Conservation (phyloP, 2,888 invertebrate genomes). For the Nebria brevicollis region DNA sequence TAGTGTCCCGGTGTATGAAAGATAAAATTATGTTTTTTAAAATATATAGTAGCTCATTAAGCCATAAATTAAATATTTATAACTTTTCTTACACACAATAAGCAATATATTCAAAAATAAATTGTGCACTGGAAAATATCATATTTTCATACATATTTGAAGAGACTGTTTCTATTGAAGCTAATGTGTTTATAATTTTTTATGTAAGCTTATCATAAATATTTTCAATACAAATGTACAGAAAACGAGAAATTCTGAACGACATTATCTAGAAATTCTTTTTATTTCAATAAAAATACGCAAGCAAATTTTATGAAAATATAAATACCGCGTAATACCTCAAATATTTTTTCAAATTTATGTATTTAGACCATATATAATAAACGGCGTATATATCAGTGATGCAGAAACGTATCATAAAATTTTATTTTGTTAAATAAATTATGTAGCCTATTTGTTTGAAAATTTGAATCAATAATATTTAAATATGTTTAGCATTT, state of each 20-base stretch:
- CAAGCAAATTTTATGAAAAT: slow-evolving; percentile 22
- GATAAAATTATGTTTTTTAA: too few relatives aligned
- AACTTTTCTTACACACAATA: too few relatives aligned
- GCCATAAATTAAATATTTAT: too few relatives aligned
- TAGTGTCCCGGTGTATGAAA: too few relatives aligned
- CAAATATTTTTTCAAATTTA: neutral
- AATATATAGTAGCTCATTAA: too few relatives aligned
- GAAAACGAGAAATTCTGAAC: slow-evolving; percentile 22
- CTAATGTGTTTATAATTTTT: neutral
- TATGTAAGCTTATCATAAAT: neutral
- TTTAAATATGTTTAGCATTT: neutral
- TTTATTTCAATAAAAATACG: slow-evolving; percentile 23
- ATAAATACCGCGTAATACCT: neutral
- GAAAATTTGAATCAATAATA: neutral
- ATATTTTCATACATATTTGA: too few relatives aligned
- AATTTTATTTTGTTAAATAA: neutral
- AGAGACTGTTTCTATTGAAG: too few relatives aligned
- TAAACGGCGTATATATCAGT: neutral
- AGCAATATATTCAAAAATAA: too few relatives aligned
- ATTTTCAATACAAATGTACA: neutral
- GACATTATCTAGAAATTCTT: slow-evolving; percentile 35
- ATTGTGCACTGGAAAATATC: too few relatives aligned
- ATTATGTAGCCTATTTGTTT: neutral
- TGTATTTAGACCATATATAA: neutral
- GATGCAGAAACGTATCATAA: neutral